Conservation (phyloP, 2,797 vertebrate genomes). For the Microctenopoma lineatum region DNA sequence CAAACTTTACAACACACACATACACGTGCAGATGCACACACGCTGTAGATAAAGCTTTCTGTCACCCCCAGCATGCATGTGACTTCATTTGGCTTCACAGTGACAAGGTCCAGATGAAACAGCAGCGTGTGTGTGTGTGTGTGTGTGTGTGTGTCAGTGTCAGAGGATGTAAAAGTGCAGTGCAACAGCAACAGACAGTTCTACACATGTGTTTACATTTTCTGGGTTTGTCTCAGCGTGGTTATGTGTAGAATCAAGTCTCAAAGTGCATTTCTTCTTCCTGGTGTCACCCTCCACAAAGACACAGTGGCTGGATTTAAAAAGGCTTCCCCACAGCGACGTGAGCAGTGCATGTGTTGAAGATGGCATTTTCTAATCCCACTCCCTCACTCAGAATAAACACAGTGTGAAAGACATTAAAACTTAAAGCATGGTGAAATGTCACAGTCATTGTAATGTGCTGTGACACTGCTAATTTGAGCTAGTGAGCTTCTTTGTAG, state of each 20-base stretch:
- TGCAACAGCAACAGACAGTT: neutral
- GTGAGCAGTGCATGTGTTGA: neutral
- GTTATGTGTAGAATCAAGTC: neutral
- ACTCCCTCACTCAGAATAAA: conserved; percentile 8
- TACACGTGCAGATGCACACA: conserved; percentile 7
- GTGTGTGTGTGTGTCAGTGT: neutral
- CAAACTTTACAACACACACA: neutral
- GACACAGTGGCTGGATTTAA: conserved; percentile 15
- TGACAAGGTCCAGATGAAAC: conserved; percentile 20
- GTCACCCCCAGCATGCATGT: conserved; percentile 21
- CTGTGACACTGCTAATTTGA: conserved; percentile 11
- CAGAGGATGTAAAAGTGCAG: neutral
- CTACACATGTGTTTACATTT: neutral
- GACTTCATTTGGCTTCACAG: conserved; percentile 38
- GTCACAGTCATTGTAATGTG: conserved; percentile 4
- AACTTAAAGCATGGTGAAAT: conserved; percentile 22
- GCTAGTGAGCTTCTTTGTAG: conserved; percentile 8
- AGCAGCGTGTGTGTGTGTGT: neutral
- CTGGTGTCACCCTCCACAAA: conserved; percentile 9
- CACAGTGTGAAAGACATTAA: conserved; percentile 5
- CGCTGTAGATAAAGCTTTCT: conserved; percentile 1
- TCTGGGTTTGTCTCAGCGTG: neutral
- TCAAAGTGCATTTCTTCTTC: conserved; percentile 22
- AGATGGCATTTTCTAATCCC: conserved; percentile 28
- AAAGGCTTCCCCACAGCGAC: conserved; percentile 7